phyloP scores from a whole-genome alignment of 2,888 invertebrate species.

The Andricus quercusramuli region DNA sequence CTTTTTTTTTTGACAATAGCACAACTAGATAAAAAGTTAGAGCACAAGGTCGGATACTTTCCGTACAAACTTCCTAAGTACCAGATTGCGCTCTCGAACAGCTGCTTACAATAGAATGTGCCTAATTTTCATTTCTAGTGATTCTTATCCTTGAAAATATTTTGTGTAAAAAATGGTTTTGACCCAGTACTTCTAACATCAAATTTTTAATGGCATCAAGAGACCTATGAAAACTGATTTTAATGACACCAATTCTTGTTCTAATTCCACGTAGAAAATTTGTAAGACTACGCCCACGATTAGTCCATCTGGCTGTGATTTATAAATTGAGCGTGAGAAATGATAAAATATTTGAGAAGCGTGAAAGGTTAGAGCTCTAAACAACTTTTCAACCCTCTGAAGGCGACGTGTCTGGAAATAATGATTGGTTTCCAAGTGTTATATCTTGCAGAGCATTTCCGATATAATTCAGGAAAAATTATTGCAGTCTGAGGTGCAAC shows the following conservation, averaged over 20 bases:
- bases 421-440: conserved; percentile 35
- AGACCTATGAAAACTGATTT: no score
- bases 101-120: no score
- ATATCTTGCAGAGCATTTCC: not conserved
- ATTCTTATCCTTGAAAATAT: no score
- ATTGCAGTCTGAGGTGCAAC: not conserved
- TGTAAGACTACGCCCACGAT: conserved; percentile 1
- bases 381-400: conserved; percentile 36
- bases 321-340: conserved; percentile 40
- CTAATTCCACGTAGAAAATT: not conserved
- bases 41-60: no score
- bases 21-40: no score
- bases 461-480: conserved; percentile 12
- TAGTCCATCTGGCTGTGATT: conserved; percentile 11
- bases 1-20: no score
- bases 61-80: no score
- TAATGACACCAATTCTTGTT: not conserved
- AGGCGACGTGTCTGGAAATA: conserved; percentile 27
- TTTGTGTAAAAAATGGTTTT: no score
- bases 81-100: no score
- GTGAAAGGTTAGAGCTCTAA: conserved; percentile 31
- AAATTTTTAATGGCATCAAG: not conserved
- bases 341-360: conserved; percentile 20
- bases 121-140: no score
- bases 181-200: not conserved